Conservation (phyloP, 2,113 vertebrate genomes). For the Sisor rabdophorus region DNA sequence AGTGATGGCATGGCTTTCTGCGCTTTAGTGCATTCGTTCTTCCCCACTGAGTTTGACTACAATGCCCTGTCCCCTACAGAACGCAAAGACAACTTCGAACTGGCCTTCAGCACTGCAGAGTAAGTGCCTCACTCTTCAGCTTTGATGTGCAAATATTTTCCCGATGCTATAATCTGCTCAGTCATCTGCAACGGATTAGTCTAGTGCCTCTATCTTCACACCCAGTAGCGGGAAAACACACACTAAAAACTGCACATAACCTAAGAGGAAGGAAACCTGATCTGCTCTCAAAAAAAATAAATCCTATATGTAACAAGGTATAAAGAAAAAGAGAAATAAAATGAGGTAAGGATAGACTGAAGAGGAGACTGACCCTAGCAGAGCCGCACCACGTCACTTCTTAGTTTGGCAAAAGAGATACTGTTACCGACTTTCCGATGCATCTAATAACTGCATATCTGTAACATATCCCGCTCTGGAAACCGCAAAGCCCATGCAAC, state of each 20-base stretch:
- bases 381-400: slow-evolving; percentile 34
- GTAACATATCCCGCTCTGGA: slow-evolving; percentile 41
- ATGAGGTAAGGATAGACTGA: slow-evolving; percentile 17
- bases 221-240: background rate
- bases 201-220: background rate
- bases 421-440: slow-evolving; percentile 49
- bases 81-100: slow-evolving; percentile 89
- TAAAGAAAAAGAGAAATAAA: slow-evolving; percentile 16
- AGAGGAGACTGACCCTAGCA: slow-evolving; percentile 17
- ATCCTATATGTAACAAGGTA: background rate
- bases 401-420: slow-evolving; percentile 35
- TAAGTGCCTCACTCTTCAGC: slow-evolving; percentile 66
- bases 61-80: slow-evolving; percentile 75
- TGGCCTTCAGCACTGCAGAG: slow-evolving; percentile 91
- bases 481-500: slow-evolving; percentile 35
- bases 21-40: slow-evolving; percentile 94
- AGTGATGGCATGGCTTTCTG: slow-evolving; percentile 97
- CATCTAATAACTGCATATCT: slow-evolving; percentile 39
- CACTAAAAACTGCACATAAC: background rate
- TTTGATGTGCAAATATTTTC: slow-evolving; percentile 2
- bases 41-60: slow-evolving; percentile 93
- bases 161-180: slow-evolving; percentile 3
- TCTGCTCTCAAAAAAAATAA: background rate
- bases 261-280: background rate
- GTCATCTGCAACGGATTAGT: slow-evolving; percentile 31